Conservation (phyloP, 2,888 invertebrate species). For the Alsophila aescularia region DNA sequence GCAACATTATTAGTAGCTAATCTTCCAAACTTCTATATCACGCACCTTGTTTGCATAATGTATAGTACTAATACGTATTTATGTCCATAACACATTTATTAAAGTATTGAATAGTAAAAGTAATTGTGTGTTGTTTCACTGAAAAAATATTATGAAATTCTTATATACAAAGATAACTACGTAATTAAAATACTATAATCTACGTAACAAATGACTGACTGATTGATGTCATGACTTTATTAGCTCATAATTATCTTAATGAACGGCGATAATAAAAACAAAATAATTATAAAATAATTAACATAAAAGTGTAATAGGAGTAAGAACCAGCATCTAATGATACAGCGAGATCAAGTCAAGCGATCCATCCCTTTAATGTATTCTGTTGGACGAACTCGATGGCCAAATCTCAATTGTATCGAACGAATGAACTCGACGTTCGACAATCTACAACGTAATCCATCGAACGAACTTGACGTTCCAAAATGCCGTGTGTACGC, state of each 20-base stretch:
- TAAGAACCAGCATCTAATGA: slow-evolving; percentile 5
- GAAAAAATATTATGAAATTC: background rate
- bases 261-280: background rate
- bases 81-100: too few species aligned
- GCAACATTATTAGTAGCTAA: too few species aligned
- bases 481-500: slow-evolving; percentile 47
- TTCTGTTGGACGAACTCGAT: too few species aligned
- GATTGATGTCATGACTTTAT: background rate
- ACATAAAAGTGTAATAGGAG: background rate
- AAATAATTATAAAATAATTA: slow-evolving; percentile 1
- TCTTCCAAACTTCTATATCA: too few species aligned
- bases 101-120: too few species aligned
- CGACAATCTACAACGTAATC: background rate
- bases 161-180: background rate
- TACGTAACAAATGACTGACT: background rate
- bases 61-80: too few species aligned
- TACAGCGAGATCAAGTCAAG: slow-evolving; percentile 22
- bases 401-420: too few species aligned
- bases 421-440: too few species aligned
- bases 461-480: slow-evolving; percentile 20
- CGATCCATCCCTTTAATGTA: slow-evolving; percentile 30
- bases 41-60: too few species aligned
- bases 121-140: too few species aligned
- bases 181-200: background rate
- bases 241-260: slow-evolving; percentile 1